phyloP scores from a whole-genome alignment of 2,113 vertebrate species.

The Amia ocellicauda region DNA sequence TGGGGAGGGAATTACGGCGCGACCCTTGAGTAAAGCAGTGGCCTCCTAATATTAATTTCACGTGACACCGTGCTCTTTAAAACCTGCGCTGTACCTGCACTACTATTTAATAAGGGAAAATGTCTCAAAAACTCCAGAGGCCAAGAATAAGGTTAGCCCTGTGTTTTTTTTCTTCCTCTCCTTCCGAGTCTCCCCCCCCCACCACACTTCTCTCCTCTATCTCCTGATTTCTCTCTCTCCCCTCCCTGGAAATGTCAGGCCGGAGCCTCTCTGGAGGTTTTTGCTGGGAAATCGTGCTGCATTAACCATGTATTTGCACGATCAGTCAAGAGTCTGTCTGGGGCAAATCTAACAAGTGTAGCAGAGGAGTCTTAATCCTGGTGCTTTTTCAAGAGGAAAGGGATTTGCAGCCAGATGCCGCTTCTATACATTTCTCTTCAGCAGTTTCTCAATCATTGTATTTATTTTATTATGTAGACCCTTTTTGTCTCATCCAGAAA shows the following conservation, averaged over 20 bases:
- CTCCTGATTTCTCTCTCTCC: slow-evolving; percentile 9
- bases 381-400: background rate
- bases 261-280: slow-evolving; percentile 10
- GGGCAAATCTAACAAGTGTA: slow-evolving; percentile 9
- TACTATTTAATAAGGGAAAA: slow-evolving; percentile 39
- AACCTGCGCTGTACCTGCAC: slow-evolving; percentile 20
- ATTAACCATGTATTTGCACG: slow-evolving; percentile 25
- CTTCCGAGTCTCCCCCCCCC: background rate
- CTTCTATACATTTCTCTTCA: too few relatives aligned
- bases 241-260: slow-evolving; percentile 24
- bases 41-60: slow-evolving; percentile 26
- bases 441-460: too few relatives aligned
- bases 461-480: too few relatives aligned
- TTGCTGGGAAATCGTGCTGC: background rate
- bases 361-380: slow-evolving; percentile 20
- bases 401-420: background rate
- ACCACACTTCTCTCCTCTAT: slow-evolving; percentile 6
- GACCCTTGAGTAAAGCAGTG: slow-evolving; percentile 9
- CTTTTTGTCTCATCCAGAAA: too few relatives aligned
- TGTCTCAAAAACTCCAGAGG: slow-evolving; percentile 34
- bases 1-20: background rate
- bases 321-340: slow-evolving; percentile 22
- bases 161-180: slow-evolving; percentile 12
- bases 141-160: slow-evolving; percentile 26
- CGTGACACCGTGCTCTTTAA: slow-evolving; percentile 25